These are phyloP conservation scores for Chlorops oryzae DNA, from an alignment of 1,140 invertebrate genomes.

Conservation along the genomic window DNA sequence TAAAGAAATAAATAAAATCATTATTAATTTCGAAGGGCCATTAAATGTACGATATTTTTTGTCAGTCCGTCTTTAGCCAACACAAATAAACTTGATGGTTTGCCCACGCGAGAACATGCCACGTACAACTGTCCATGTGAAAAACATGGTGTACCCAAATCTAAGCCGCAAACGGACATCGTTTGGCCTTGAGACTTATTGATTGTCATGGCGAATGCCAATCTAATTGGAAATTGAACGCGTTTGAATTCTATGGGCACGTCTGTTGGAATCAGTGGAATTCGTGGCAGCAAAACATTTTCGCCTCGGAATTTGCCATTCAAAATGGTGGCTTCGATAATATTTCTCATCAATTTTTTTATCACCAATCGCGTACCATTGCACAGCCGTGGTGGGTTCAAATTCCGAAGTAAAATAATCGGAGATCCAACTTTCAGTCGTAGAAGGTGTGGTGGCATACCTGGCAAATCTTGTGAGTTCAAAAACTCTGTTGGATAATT, in stretches of 20 bases:
- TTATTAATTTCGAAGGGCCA: no score
- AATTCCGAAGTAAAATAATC: slow-evolving; percentile 48
- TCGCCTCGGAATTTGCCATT: slow-evolving; percentile 47
- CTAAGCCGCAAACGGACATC: slow-evolving; percentile 40
- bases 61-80: no score
- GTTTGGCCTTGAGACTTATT: slow-evolving; percentile 54
- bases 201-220: slow-evolving; percentile 53
- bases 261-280: slow-evolving; percentile 31
- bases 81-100: slow-evolving; percentile 26
- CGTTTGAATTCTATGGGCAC: slow-evolving; percentile 41
- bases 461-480: slow-evolving; percentile 44
- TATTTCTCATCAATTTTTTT: slow-evolving; percentile 43
- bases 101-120: slow-evolving; percentile 27
- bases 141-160: slow-evolving; percentile 44
- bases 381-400: slow-evolving; percentile 47
- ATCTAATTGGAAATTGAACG: slow-evolving; percentile 45
- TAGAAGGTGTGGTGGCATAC: slow-evolving; percentile 43
- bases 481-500: slow-evolving; percentile 49
- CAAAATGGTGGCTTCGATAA: slow-evolving; percentile 50
- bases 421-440: slow-evolving; percentile 45
- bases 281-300: slow-evolving; percentile 46
- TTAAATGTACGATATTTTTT: no score
- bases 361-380: slow-evolving; percentile 48
- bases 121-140: slow-evolving; percentile 50
- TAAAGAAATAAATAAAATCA: no score